Base-by-base conservation (phyloP, 2,888 invertebrate species). In the Macroteleia sp. region DNA sequence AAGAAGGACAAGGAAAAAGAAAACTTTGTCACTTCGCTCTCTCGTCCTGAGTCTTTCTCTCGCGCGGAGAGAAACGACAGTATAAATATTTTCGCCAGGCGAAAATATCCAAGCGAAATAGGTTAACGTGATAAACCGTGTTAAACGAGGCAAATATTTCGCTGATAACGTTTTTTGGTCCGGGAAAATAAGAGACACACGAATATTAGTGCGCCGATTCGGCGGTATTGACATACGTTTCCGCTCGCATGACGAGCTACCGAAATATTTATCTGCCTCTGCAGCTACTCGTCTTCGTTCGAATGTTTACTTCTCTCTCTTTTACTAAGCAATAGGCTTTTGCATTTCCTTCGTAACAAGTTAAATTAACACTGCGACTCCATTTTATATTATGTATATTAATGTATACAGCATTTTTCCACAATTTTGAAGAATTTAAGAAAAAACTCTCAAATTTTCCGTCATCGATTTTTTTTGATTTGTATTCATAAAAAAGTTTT, bases 221-320 rank as follows among this genome's bases (percentile, higher is more conserved):
- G 22, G n/a, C 61, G 14, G 19, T 64, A 64, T 64, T 64, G 64
- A 52, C 64, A 30, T 42, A 64, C 64, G 64, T 62, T 62, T 62
- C 62, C 50, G 16, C 36, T 22, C 46, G 61, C 34, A 36, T 32
- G 50, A 50, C 39, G 30, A 39, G 50, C 50, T 41, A 62, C 41
- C 62, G 62, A 64, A 64, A 64, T 64, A 64, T 64, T 52, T 64
- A 52, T 64, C 42, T 22, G 50, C 39, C 25, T 50, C 39, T 48
- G 50, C 50, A 44, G 59, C 19, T 22, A 59, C 32, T 42, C 44
- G 42, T 36, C 25, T 46, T 34, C 19, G 34, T 36, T 46, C 36
- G 30, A 42, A 54, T 50, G 54, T 66, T 66, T 66, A 66, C 25
- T 6, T 52, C 62, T n/a, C n/a, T 62, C 50, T 44, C 46, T 46